Evolutionary conservation across 2,113 vertebrate species (phyloP).

Genomic region (Orientallactaga bullata): DNA sequence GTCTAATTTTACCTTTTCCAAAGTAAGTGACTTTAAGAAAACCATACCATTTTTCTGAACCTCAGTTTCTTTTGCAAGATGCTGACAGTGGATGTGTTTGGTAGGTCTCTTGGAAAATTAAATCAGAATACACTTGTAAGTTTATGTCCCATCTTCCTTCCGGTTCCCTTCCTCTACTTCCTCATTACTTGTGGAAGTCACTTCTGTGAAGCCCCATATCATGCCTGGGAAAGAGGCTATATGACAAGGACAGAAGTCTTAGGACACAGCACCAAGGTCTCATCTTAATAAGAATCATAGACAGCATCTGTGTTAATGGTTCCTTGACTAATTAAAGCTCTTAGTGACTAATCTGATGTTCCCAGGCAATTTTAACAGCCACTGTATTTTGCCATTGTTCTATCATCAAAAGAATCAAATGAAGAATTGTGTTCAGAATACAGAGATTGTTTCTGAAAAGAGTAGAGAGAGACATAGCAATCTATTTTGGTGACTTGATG

Average conservation of each 20-base stretch:
- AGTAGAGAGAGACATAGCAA: neutral
- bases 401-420: neutral
- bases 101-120: neutral
- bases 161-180: neutral
- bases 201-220: neutral
- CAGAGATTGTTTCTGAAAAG: neutral
- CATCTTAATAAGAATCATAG: neutral
- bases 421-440: neutral
- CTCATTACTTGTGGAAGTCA: neutral
- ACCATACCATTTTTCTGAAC: neutral
- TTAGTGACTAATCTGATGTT: neutral
- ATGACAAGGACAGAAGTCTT: neutral
- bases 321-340: neutral
- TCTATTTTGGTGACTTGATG: neutral
- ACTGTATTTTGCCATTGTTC: constrained; percentile 1
- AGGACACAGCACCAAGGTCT: neutral
- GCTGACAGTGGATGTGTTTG: neutral
- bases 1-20: neutral
- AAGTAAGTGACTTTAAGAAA: neutral
- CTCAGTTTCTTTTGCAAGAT: neutral
- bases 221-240: neutral
- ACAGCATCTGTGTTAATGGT: neutral
- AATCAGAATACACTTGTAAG: neutral
- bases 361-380: neutral
- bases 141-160: neutral